Percentiles rank a stretch among this genome's conserved stretches.
Conservation (phyloP, 1,140 invertebrate genomes). For the Mya arenaria region DNA sequence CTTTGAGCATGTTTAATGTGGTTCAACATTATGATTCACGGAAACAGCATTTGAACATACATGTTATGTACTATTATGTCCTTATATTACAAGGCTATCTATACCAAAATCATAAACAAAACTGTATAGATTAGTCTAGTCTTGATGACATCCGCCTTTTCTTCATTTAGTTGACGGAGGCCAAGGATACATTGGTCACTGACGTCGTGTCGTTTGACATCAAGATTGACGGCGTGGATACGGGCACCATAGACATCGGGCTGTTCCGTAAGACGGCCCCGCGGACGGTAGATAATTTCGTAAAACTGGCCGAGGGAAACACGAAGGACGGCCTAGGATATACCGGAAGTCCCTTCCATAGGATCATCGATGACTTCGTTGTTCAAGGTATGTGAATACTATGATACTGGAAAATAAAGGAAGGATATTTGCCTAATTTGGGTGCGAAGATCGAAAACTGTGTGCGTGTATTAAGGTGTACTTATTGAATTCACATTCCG, state of each 20-base stretch:
- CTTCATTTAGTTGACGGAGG: conserved; percentile 1
- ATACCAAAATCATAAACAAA: no score
- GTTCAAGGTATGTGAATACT: conserved; percentile 72
- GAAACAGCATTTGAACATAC: no score
- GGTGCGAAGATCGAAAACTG: not conserved
- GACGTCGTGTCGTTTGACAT: conserved; percentile 62
- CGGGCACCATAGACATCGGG: conserved; percentile 62
- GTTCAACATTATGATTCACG: no score
- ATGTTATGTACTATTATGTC: no score
- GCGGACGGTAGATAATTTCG: conserved; percentile 66
- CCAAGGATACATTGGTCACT: conserved; percentile 30
- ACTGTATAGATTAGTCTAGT: no score
- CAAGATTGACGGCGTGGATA: conserved; percentile 49
- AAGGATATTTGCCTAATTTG: no score
- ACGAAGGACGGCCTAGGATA: conserved; percentile 19
- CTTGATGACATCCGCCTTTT: no score
- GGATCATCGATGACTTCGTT: conserved; percentile 68
- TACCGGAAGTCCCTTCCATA: conserved; percentile 63
- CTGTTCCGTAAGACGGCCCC: conserved; percentile 66
- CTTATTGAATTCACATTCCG: not conserved
- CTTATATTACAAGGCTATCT: no score
- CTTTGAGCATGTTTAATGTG: no score
- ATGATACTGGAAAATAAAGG: no score
- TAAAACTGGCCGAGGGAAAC: conserved; percentile 36
- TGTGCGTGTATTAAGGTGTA: not conserved